A percentile compares a stretch with the other conserved stretches of the same genome.
Conservation (phyloP, 1,140 invertebrate species). For the Halictus rubicundus region DNA sequence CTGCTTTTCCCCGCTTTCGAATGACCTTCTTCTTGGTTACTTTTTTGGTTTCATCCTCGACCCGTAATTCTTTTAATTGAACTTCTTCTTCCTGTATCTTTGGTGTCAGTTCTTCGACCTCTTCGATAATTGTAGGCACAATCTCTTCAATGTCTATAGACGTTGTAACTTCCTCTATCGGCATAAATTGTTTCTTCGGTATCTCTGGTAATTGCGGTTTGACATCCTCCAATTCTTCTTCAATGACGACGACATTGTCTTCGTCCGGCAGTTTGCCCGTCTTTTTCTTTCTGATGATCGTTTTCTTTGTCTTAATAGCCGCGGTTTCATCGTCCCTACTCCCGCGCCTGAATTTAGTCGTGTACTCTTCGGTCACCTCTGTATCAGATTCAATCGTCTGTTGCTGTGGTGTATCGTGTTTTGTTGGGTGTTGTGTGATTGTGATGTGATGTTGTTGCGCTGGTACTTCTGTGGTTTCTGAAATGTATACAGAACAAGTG, state of each 20-base stretch:
- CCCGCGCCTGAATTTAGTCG: conserved; percentile 75
- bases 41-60: conserved; percentile 15
- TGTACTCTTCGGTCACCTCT: conserved; percentile 77
- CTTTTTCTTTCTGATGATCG: conserved; percentile 72
- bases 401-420: conserved; percentile 77
- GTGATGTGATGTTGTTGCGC: conserved; percentile 78
- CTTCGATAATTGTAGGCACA: conserved; percentile 53
- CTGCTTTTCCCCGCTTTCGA: conserved; percentile 67
- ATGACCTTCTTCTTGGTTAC: conserved; percentile 72
- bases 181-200: conserved; percentile 76
- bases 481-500: conserved; percentile 76
- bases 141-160: conserved; percentile 59
- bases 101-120: conserved; percentile 37
- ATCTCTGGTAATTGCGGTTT: conserved; percentile 68
- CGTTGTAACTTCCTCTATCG: conserved; percentile 74
- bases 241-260: conserved; percentile 73
- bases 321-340: conserved; percentile 77
- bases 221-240: conserved; percentile 76
- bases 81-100: conserved; percentile 55
- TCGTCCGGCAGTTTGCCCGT: conserved; percentile 47
- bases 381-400: conserved; percentile 73
- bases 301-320: conserved; percentile 76
- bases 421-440: conserved; percentile 76
- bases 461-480: conserved; percentile 79
- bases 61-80: neutral